These are phyloP conservation scores for Opisthocomus hoazin DNA, from an alignment of 2,113 vertebrate genomes.

Conservation along the genomic window DNA sequence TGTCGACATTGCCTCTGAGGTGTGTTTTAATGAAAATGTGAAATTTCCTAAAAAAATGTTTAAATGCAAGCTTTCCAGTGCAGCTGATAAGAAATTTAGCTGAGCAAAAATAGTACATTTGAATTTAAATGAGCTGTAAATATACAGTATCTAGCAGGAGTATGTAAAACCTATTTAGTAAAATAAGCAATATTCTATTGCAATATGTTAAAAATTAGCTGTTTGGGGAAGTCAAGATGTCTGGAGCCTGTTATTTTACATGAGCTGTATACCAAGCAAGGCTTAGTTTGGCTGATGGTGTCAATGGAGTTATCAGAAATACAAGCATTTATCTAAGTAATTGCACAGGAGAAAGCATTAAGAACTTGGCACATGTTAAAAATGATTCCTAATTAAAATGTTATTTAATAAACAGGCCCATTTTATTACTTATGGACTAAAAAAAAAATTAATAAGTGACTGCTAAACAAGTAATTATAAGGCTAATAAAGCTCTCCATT, in stretches of 20 bases:
- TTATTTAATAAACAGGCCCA: constrained; percentile 60
- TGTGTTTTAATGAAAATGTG: constrained; percentile 21
- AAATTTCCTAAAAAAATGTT: neutral
- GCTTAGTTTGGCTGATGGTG: constrained; percentile 2
- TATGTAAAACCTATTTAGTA: neutral
- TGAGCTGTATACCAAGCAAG: neutral
- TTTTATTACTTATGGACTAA: constrained; percentile 46
- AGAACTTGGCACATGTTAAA: constrained; percentile 47
- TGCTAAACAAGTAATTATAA: constrained; percentile 61
- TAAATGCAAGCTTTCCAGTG: neutral
- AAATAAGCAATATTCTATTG: constrained; percentile 20
- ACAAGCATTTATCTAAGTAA: constrained; percentile 58
- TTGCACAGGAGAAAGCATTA: constrained; percentile 56
- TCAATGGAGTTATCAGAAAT: constrained; percentile 39
- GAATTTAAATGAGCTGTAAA: constrained; percentile 38
- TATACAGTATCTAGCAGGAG: neutral
- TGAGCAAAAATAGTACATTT: constrained; percentile 7
- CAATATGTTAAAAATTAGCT: constrained; percentile 24
- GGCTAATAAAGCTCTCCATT: constrained; percentile 60
- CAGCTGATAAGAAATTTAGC: constrained; percentile 27
- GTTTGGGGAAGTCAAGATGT: neutral
- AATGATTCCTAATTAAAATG: constrained; percentile 58
- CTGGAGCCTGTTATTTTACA: neutral
- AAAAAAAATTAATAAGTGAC: constrained; percentile 43
- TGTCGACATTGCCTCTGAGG: constrained; percentile 4